Conservation (phyloP, 2,888 invertebrate species). For the Rhagonycha fulva region DNA sequence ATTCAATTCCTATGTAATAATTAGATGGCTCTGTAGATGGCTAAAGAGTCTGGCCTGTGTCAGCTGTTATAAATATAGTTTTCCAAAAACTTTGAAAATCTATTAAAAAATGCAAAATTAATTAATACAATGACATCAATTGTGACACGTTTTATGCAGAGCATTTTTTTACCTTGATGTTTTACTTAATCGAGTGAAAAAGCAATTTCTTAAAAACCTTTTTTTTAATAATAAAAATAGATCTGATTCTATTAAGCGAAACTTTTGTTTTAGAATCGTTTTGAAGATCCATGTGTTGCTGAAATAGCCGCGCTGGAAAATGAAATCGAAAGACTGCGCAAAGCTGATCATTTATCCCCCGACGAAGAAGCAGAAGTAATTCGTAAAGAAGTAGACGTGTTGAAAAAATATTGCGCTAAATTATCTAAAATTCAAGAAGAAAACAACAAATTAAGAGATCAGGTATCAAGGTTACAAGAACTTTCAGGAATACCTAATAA, state of each 20-base stretch:
- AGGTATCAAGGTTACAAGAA: conserved; percentile 10
- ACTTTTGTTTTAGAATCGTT: conserved; percentile 3
- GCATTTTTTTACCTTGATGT: no score
- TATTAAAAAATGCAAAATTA: no score
- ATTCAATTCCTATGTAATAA: no score
- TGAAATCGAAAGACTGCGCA: conserved; percentile 43
- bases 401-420: conserved; percentile 49
- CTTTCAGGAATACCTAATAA: conserved; percentile 4
- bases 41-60: no score
- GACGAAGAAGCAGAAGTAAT: conserved; percentile 47
- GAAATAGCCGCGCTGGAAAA: conserved; percentile 44
- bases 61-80: no score
- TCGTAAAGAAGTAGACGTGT: conserved; percentile 45
- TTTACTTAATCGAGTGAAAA: not conserved
- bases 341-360: conserved; percentile 35
- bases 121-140: no score
- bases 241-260: not conserved
- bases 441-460: conserved; percentile 42
- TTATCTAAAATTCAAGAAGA: conserved; percentile 47
- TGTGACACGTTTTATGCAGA: no score
- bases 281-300: conserved; percentile 27
- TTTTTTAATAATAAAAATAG: not conserved
- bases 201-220: not conserved
- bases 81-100: no score
- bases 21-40: no score